Evolutionary conservation across 2,113 vertebrate species (phyloP).

Genomic region (Mastomys coucha): DNA sequence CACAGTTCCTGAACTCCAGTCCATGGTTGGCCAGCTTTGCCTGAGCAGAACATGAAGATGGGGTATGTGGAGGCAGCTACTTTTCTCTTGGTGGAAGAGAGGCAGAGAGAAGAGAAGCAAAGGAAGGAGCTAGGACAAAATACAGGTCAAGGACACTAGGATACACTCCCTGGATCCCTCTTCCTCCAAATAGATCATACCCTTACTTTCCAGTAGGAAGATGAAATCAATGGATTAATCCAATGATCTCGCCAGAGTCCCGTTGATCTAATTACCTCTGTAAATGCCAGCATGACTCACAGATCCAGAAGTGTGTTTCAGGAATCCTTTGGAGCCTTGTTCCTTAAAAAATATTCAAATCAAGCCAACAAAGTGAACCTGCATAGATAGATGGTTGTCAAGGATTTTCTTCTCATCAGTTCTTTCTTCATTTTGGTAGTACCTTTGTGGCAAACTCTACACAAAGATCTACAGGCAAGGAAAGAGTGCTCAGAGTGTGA

Average conservation of each 20-base stretch:
- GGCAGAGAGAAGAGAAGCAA: not conserved
- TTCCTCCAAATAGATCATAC: not conserved
- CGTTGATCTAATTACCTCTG: not conserved
- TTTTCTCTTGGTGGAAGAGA: not conserved
- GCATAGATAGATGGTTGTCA: not conserved
- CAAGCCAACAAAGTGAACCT: not conserved
- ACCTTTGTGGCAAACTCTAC: not conserved
- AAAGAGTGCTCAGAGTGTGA: not conserved
- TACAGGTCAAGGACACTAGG: not conserved
- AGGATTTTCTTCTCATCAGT: not conserved
- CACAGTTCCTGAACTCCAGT: not conserved
- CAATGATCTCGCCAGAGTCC: not conserved
- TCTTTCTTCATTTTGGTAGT: not conserved
- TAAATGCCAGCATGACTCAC: not conserved
- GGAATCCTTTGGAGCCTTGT: not conserved
- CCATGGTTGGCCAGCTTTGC: not conserved
- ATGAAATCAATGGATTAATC: not conserved
- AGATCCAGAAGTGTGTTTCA: not conserved
- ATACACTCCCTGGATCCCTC: too few relatives aligned
- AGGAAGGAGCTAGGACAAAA: not conserved
- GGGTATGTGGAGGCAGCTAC: not conserved
- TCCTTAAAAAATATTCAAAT: not conserved
- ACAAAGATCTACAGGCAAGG: not conserved
- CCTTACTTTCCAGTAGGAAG: not conserved
- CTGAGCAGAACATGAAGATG: not conserved